Conservation (phyloP, 2,797 vertebrate species). For the Alauda arvensis region DNA sequence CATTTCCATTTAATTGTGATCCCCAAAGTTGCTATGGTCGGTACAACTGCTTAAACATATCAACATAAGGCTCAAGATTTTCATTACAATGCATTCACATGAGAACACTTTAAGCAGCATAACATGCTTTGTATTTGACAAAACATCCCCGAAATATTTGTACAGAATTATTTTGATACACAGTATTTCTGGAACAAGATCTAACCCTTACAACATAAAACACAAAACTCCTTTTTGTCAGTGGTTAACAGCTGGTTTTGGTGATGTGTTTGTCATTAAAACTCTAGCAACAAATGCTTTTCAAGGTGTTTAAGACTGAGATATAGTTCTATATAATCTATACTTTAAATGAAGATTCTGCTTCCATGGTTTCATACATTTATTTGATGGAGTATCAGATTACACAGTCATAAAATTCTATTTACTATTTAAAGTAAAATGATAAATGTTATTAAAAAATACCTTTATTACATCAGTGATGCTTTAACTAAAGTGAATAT, state of each 20-base stretch:
- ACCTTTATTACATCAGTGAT: constrained; percentile 48
- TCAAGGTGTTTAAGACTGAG: not conserved
- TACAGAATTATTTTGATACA: constrained; percentile 38
- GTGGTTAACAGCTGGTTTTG: constrained; percentile 32
- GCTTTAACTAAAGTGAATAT: constrained; percentile 57
- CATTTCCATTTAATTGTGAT: constrained; percentile 73
- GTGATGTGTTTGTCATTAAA: constrained; percentile 18
- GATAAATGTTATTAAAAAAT: constrained; percentile 59
- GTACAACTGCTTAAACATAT: constrained; percentile 60
- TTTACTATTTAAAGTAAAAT: constrained; percentile 60
- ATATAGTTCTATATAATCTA: not conserved
- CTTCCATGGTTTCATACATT: constrained; percentile 35
- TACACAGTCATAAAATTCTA: constrained; percentile 49
- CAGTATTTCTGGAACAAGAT: constrained; percentile 28
- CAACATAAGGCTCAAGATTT: constrained; percentile 68
- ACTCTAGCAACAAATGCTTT: constrained; percentile 11
- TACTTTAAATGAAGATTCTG: constrained; percentile 47
- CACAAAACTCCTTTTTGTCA: constrained; percentile 8
- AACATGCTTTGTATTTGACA: constrained; percentile 69
- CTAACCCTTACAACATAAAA: constrained; percentile 27
- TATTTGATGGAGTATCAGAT: constrained; percentile 53
- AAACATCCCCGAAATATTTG: constrained; percentile 47
- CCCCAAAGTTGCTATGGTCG: constrained; percentile 66
- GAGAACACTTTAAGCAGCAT: constrained; percentile 69
- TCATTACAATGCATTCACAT: constrained; percentile 71